Percentiles rank a stretch among this genome's conserved stretches.
Conservation (phyloP, 1,140 invertebrate species). For the Mya arenaria region DNA sequence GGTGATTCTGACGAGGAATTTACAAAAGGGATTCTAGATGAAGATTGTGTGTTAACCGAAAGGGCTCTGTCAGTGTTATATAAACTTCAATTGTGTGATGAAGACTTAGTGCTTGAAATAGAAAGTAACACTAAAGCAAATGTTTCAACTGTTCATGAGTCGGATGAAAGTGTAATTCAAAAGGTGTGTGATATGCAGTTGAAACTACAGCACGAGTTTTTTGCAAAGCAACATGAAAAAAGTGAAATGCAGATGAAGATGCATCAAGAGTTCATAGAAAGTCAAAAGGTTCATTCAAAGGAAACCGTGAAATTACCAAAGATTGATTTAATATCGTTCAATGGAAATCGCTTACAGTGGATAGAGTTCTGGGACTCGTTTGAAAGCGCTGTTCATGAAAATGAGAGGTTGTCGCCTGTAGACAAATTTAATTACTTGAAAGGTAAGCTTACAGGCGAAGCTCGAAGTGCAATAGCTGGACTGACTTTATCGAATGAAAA, state of each 20-base stretch:
- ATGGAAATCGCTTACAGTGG: background rate
- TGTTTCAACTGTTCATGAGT: background rate
- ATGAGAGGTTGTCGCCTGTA: constrained; percentile 13
- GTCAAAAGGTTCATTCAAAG: background rate
- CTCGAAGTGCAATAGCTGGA: background rate
- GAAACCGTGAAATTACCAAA: constrained; percentile 10
- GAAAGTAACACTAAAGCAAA: background rate
- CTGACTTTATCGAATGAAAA: constrained; percentile 2
- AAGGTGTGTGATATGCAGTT: constrained; percentile 9
- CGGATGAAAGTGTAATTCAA: background rate
- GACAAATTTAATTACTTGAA: constrained; percentile 40
- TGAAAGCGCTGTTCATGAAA: background rate
- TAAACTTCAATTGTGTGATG: background rate
- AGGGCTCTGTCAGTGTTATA: background rate
- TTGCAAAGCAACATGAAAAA: background rate
- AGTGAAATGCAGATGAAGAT: constrained; percentile 1
- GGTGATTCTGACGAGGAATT: background rate
- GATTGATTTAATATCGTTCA: background rate
- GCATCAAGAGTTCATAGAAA: constrained; percentile 15
- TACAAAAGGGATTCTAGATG: background rate
- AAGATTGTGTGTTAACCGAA: background rate
- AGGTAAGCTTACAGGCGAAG: background rate
- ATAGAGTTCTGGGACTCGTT: constrained; percentile 10
- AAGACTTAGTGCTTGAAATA: background rate
- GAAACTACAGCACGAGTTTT: background rate